These are phyloP conservation scores for Microtus ochrogaster DNA, from an alignment of 2,113 vertebrate genomes.

Conservation along the genomic window DNA sequence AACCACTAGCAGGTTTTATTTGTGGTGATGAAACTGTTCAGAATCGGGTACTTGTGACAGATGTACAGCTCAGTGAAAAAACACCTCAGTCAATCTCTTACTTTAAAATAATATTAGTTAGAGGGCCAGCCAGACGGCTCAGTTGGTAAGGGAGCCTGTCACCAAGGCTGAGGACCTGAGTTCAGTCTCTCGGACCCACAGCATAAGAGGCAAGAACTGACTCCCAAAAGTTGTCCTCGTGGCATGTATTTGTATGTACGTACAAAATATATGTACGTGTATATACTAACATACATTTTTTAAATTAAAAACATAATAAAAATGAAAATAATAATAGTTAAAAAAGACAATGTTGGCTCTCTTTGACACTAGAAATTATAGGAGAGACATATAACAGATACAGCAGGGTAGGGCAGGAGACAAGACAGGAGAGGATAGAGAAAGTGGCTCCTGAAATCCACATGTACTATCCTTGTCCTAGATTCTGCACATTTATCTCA, in stretches of 20 bases:
- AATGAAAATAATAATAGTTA: not conserved
- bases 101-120: slow-evolving; percentile 1
- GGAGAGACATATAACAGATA: not conserved
- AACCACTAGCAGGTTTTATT: not conserved
- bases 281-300: not conserved
- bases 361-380: slow-evolving; percentile 52
- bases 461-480: not conserved
- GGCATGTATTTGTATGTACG: not conserved
- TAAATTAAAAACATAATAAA: not conserved
- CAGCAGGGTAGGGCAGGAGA: not conserved
- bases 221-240: not conserved
- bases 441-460: not conserved
- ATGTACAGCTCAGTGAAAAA: not conserved
- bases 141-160: not conserved
- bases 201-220: not conserved
- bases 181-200: not conserved
- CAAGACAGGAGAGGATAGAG: not conserved
- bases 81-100: slow-evolving; percentile 15
- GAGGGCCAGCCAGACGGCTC: not conserved
- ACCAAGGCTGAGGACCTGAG: not conserved
- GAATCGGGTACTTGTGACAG: not conserved
- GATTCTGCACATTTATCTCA: not conserved
- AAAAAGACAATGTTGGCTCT: not conserved
- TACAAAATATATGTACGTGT: not conserved
- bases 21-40: not conserved